phyloP scores from a whole-genome alignment of 1,140 invertebrate species.

The Drosophila parvula region DNA sequence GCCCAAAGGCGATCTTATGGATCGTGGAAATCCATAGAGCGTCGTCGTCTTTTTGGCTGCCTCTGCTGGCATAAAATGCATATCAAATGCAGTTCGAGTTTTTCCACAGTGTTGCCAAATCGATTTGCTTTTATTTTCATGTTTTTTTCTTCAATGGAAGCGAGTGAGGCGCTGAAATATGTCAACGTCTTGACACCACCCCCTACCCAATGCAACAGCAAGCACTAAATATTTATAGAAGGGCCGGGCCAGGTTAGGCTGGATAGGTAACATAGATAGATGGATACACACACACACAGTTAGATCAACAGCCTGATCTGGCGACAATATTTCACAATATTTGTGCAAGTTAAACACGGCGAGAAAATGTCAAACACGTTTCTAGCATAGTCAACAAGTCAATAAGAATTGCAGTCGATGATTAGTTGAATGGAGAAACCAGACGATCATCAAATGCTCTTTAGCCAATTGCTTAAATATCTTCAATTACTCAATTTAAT shows the following conservation, averaged over 20 bases:
- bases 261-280: slow-evolving; percentile 11
- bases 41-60: slow-evolving; percentile 23
- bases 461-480: background rate
- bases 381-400: slow-evolving; percentile 62
- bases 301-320: slow-evolving; percentile 22
- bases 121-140: slow-evolving; percentile 46
- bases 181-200: slow-evolving; percentile 60
- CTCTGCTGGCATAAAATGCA: slow-evolving; percentile 41
- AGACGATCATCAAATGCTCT: slow-evolving; percentile 38
- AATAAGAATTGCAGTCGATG: slow-evolving; percentile 58
- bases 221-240: slow-evolving; percentile 48
- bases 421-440: slow-evolving; percentile 15
- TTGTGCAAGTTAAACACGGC: slow-evolving; percentile 60
- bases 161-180: slow-evolving; percentile 57
- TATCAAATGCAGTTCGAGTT: slow-evolving; percentile 72
- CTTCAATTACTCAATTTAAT: background rate
- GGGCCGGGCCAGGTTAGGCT: slow-evolving; percentile 16
- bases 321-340: slow-evolving; percentile 49
- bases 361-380: slow-evolving; percentile 78
- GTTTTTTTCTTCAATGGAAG: slow-evolving; percentile 60
- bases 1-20: slow-evolving; percentile 31
- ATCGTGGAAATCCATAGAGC: slow-evolving; percentile 22
- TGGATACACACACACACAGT: slow-evolving; percentile 23
- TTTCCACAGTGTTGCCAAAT: slow-evolving; percentile 76
- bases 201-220: slow-evolving; percentile 18